Conservation (phyloP, 1,140 invertebrate genomes). For the Conus ventricosus region DNA sequence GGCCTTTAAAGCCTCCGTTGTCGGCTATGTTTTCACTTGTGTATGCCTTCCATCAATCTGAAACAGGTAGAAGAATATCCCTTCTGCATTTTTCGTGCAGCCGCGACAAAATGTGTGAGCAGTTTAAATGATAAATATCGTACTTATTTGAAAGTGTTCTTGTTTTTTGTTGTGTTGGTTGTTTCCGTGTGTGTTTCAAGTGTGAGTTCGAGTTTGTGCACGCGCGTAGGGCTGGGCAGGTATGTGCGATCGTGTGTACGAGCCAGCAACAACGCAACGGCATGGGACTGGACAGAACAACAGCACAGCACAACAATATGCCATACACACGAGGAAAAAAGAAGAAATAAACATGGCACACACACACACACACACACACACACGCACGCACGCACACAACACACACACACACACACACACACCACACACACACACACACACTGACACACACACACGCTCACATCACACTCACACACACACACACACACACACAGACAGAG, state of each 20-base stretch:
- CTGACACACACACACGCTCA: not conserved
- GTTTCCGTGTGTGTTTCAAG: no score
- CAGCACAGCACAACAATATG: no score
- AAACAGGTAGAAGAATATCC: not conserved
- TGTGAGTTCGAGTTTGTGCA: no score
- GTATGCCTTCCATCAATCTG: conserved; percentile 83
- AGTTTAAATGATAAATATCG: no score
- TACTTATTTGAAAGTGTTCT: not conserved
- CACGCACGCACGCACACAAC: not conserved
- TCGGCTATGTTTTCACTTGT: conserved; percentile 83
- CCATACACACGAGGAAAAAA: no score
- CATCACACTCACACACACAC: not conserved
- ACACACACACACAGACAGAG: not conserved
- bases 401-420: not conserved
- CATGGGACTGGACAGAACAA: no score
- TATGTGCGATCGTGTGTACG: no score
- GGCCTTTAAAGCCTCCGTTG: conserved; percentile 80
- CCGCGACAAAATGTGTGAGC: conserved; percentile 20
- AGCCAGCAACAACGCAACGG: no score
- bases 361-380: not conserved
- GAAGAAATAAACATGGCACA: not conserved
- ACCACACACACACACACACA: not conserved
- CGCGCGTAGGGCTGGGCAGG: no score
- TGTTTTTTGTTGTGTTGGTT: no score
- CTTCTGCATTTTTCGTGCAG: no score